These are phyloP conservation scores for Sminthurinus aureus DNA, from an alignment of 2,888 invertebrate genomes.

Conservation along the genomic window DNA sequence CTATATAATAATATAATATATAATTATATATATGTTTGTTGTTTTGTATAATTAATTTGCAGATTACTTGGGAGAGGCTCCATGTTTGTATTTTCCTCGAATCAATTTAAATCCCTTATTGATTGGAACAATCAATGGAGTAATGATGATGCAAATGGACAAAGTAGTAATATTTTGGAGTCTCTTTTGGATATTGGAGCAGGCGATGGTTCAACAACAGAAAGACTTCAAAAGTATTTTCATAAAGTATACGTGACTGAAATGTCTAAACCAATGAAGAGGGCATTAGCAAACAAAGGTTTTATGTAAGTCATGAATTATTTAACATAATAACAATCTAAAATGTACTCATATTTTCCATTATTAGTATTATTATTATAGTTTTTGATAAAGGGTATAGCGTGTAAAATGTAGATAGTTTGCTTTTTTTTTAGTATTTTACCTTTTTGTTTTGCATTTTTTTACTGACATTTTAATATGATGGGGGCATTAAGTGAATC, in stretches of 20 bases:
- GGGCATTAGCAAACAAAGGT: slow-evolving; percentile 76
- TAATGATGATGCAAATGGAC: slow-evolving; percentile 47
- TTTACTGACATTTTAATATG: too few species aligned
- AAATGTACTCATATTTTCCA: too few species aligned
- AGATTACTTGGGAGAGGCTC: slow-evolving; percentile 89
- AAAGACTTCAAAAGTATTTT: slow-evolving; percentile 78
- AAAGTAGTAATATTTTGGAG: slow-evolving; percentile 63
- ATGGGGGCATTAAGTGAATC: too few species aligned
- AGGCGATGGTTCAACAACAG: slow-evolving; percentile 93
- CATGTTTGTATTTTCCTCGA: slow-evolving; percentile 93
- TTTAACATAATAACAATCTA: not conserved
- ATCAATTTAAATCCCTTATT: slow-evolving; percentile 77
- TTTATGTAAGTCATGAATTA: slow-evolving; percentile 72
- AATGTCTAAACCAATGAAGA: slow-evolving; percentile 87
- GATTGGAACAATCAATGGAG: slow-evolving; percentile 59
- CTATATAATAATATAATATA: slow-evolving; percentile 1
- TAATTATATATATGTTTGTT: not conserved
- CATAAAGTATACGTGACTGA: slow-evolving; percentile 85
- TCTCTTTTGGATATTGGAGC: slow-evolving; percentile 84
- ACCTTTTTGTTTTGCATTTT: too few species aligned
- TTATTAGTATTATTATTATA: not conserved
- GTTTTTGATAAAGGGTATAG: not conserved
- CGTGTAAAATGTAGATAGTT: too few species aligned
- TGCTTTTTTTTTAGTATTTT: too few species aligned
- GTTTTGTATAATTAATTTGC: slow-evolving; percentile 61